Conservation (phyloP, 2,113 vertebrate genomes). For the Neodontobutis hainanensis region DNA sequence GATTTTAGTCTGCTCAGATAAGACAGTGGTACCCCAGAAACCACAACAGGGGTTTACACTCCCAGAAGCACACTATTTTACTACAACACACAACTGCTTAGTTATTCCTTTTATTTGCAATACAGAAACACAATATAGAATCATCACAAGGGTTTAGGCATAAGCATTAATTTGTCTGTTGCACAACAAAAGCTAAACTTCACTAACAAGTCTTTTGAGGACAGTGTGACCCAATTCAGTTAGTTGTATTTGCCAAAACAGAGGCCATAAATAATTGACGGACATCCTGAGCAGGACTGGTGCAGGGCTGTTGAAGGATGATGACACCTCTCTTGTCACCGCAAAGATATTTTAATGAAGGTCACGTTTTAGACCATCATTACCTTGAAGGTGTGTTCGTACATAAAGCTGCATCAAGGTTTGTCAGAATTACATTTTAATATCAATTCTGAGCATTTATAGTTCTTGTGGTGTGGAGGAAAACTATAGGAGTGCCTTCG, state of each 20-base stretch:
- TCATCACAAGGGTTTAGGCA: no score
- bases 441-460: no score
- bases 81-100: neutral
- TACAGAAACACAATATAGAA: no score
- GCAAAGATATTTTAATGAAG: conserved; percentile 31
- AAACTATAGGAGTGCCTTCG: neutral
- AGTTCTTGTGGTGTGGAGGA: no score
- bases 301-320: conserved; percentile 19
- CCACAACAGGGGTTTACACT: conserved; percentile 1
- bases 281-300: conserved; percentile 26
- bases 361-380: no score
- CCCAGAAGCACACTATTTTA: conserved; percentile 22
- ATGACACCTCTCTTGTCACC: conserved; percentile 26
- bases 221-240: conserved; percentile 49
- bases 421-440: no score
- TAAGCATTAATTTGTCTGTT: no score
- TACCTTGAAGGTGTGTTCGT: no score
- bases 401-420: no score
- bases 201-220: conserved; percentile 7
- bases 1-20: conserved; percentile 38
- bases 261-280: conserved; percentile 57
- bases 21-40: conserved; percentile 22
- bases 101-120: no score
- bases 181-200: conserved; percentile 15
- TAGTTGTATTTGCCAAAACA: conserved; percentile 14